Evolutionary conservation across 92 coral and sea anemone species (phyloP).

Genomic region (Epizoanthus scotinus): DNA sequence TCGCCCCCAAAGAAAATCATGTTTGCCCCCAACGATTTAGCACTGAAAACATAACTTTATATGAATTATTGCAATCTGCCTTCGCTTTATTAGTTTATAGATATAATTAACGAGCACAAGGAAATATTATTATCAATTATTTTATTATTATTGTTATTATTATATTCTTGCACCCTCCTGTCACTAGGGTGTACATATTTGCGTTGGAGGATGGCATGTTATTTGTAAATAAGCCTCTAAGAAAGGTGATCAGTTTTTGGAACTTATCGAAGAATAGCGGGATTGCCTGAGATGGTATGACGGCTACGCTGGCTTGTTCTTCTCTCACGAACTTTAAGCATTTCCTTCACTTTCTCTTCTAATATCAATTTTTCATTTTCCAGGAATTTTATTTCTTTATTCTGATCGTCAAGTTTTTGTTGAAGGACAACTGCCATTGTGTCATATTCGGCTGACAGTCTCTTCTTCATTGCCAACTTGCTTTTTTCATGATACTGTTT

Average conservation of each 20-base stretch:
- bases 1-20: too few relatives aligned
- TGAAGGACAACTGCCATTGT: not conserved
- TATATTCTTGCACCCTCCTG: too few relatives aligned
- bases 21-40: too few relatives aligned
- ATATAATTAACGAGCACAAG: too few relatives aligned
- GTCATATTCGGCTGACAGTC: not conserved
- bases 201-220: constrained; percentile 10
- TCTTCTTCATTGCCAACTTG: not conserved
- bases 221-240: not conserved
- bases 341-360: not conserved
- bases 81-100: too few relatives aligned
- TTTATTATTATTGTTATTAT: too few relatives aligned
- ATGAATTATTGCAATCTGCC: too few relatives aligned
- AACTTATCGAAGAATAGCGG: not conserved
- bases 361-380: not conserved
- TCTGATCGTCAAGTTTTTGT: not conserved
- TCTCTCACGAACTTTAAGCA: constrained; percentile 32
- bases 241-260: constrained; percentile 1
- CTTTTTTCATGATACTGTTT: not conserved
- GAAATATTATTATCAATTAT: too few relatives aligned
- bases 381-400: not conserved
- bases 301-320: constrained; percentile 48
- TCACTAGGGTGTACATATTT: constrained; percentile 39
- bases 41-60: too few relatives aligned
- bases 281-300: constrained; percentile 29